A percentile compares a stretch with the other conserved stretches of the same genome.
Evolutionary conservation across 2,888 invertebrate genomes (phyloP).

Genomic region (Ferrisia virgata): DNA sequence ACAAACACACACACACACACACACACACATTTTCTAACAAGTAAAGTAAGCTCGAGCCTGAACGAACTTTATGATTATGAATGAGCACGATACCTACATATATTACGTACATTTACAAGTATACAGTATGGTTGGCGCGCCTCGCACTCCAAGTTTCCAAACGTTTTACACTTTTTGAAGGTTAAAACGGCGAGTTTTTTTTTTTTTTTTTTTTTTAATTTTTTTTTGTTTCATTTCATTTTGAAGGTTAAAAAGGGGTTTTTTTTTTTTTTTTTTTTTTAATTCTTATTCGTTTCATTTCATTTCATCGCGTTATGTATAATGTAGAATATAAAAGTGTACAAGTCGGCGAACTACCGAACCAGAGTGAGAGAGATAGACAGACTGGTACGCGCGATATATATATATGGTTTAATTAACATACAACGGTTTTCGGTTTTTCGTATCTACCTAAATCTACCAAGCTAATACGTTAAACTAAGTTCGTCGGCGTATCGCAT

Average conservation of each 20-base stretch:
- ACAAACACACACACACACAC: neutral
- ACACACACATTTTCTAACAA: neutral
- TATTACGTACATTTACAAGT: too few relatives aligned
- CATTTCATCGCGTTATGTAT: neutral
- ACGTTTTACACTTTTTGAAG: neutral
- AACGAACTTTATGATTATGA: constrained; percentile 28
- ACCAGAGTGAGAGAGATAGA: neutral
- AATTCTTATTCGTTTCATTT: neutral
- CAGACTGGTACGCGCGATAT: neutral
- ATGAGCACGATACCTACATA: neutral
- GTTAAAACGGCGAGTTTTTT: constrained; percentile 5
- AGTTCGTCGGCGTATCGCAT: constrained; percentile 14
- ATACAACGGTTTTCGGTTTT: constrained; percentile 5
- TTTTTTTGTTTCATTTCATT: neutral
- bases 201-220: neutral
- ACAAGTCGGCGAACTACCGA: neutral
- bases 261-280: neutral
- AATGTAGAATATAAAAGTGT: neutral
- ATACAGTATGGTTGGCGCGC: neutral
- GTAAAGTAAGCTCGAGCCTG: neutral
- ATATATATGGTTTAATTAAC: constrained; percentile 27
- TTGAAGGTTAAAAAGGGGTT: constrained; percentile 16
- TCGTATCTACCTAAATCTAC: neutral
- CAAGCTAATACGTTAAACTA: too few relatives aligned
- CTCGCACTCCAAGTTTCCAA: neutral